Percentiles rank a stretch among this genome's conserved stretches.
These are phyloP conservation scores for Saxidomus purpurata DNA, from an alignment of 1,140 invertebrate genomes.

Conservation along the genomic window DNA sequence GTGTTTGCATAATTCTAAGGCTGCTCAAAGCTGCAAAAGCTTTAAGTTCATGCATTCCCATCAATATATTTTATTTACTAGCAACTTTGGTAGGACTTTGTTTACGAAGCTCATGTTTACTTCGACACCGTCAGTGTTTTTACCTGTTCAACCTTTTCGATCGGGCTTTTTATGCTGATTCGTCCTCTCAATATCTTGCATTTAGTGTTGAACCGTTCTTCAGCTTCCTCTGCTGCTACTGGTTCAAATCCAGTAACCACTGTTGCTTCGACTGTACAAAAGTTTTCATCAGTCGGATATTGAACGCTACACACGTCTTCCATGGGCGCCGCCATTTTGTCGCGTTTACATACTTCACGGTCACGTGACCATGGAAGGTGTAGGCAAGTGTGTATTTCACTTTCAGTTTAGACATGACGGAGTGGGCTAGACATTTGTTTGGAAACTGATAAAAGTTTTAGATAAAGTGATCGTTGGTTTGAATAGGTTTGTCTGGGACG, in stretches of 20 bases:
- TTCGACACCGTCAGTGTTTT: conserved; percentile 14
- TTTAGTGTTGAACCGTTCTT: conserved; percentile 86
- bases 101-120: not conserved
- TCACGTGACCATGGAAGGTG: conserved; percentile 66
- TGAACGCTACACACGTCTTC: conserved; percentile 59
- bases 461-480: conserved; percentile 33
- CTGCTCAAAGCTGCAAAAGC: too few relatives aligned
- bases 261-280: conserved; percentile 86
- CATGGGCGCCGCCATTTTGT: conserved; percentile 79
- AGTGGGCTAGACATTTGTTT: conserved; percentile 30
- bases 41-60: too few relatives aligned
- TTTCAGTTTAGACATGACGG: conserved; percentile 40
- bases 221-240: conserved; percentile 88
- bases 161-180: conserved; percentile 87
- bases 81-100: not conserved
- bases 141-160: conserved; percentile 84
- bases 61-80: too few relatives aligned
- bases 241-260: conserved; percentile 88
- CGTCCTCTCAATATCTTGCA: conserved; percentile 86
- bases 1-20: too few relatives aligned
- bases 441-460: conserved; percentile 18
- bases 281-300: not conserved
- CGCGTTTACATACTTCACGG: not conserved
- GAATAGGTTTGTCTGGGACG: conserved; percentile 7
- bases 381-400: conserved; percentile 49